Evolutionary conservation across 2,797 vertebrate species (phyloP).

Genomic region (Dallia pectoralis): DNA sequence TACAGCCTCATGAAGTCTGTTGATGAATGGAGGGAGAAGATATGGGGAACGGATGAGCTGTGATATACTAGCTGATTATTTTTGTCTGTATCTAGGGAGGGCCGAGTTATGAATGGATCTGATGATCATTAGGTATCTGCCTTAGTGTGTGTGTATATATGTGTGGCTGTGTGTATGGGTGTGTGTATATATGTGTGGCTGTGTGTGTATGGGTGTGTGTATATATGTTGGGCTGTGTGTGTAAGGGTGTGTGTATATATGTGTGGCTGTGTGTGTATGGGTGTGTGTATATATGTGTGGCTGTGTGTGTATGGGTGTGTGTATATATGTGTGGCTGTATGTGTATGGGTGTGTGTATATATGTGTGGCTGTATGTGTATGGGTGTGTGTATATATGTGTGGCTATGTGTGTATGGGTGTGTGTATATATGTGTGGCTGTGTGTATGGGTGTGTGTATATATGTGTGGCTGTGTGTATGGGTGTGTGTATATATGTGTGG

Average conservation of each 20-base stretch:
- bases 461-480: not conserved
- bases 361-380: too few species aligned
- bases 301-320: conserved; percentile 4
- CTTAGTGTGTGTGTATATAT: not conserved
- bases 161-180: too few species aligned
- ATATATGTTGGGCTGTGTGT: too few species aligned
- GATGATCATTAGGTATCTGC: not conserved
- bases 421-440: too few species aligned
- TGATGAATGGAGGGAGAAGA: conserved; percentile 8
- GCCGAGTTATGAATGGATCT: conserved; percentile 15
- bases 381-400: not conserved
- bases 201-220: conserved; percentile 5
- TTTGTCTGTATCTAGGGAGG: conserved; percentile 25
- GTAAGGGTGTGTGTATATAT: not conserved
- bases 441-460: not conserved
- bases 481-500: too few species aligned
- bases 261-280: conserved; percentile 4
- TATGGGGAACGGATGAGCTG: not conserved
- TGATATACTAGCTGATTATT: conserved; percentile 43
- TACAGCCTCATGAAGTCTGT: conserved; percentile 60
- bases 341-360: conserved; percentile 5
- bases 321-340: not conserved
- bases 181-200: not conserved
- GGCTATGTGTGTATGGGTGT: conserved; percentile 7
- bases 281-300: not conserved